Base-by-base conservation (phyloP, 1,140 invertebrate species). In the Scaptodrosophila lebanonensis region DNA sequence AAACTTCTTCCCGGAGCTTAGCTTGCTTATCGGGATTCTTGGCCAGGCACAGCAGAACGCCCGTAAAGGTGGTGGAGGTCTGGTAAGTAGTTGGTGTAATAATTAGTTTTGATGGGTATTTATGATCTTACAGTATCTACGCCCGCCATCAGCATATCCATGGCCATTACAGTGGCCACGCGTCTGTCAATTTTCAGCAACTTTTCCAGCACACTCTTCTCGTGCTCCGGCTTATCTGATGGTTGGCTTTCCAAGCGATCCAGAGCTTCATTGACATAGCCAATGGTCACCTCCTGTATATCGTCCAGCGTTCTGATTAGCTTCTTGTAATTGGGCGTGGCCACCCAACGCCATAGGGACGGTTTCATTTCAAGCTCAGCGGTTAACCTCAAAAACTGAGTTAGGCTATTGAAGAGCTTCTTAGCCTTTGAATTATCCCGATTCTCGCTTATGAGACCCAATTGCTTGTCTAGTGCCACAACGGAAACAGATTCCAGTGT, bases 11-110 rank as follows among this genome's bases (percentile, higher is more conserved):
- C 58, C 91, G 90, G 1, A 95, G 87, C 56, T 89, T 91, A 29
- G 89, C 88, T 83, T 97, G 95, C 49, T 92, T 91, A 3, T 93
- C 91, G 2, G 88, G 89, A 87, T 95, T 93, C 44, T 90, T 89
- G 0, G 94, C 91, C n/a, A 97, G 84, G 12, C 49, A 42, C 0
- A 82, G 36, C 11, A 84, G 17, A 2, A 43, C 36, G 1, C 22
- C 66, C 2, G 64, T 50, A 17, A 82, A 61, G 0, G 53, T 50
- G 15, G 57, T 65, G 0, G 82, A 57, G 0, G 82, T 84, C 79
- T 84, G 13, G 0, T n/a, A 4, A 44, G 0, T n/a, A n/a, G n/a
- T n/a, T n/a, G n/a, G n/a, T n/a, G n/a, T n/a, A 30, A 17, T 2
- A 1, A 13, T 2, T 1, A 1, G 2, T 15, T 9, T 15, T 3